Conservation (phyloP, 37 sponge, comb jelly and placozoan species). For the Mnemiopsis leidyi region DNA sequence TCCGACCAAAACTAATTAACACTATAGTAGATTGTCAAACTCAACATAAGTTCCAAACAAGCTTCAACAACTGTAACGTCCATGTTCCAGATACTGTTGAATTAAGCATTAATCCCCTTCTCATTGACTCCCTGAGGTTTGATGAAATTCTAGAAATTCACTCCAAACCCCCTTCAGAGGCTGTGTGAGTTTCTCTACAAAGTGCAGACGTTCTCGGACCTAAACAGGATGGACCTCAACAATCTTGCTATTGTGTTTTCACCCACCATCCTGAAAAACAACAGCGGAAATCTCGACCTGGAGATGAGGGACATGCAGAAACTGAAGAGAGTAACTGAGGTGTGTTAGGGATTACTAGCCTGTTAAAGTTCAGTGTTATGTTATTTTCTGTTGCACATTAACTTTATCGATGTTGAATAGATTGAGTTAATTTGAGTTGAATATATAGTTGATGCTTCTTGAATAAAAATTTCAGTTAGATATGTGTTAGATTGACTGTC, state of each 20-base stretch:
- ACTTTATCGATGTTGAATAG: no score
- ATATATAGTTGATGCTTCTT: not conserved
- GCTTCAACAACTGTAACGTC: no score
- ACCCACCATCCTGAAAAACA: conserved; percentile 54
- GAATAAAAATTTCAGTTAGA: not conserved
- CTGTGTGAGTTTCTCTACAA: conserved; percentile 52
- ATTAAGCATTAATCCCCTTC: no score
- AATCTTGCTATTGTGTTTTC: conserved; percentile 52
- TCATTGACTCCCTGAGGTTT: no score
- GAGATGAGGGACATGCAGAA: conserved; percentile 60
- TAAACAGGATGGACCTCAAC: conserved; percentile 52
- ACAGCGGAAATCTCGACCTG: conserved; percentile 20
- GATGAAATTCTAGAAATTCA: no score
- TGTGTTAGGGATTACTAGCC: not conserved
- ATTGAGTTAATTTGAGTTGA: not conserved
- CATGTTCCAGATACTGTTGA: no score
- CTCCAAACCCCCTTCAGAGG: not conserved
- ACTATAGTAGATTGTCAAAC: no score
- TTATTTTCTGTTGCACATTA: not conserved
- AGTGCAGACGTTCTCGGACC: conserved; percentile 34
- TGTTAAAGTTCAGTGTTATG: not conserved
- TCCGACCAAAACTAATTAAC: no score
- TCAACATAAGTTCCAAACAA: no score
- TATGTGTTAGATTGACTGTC: no score
- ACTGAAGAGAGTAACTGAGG: conserved; percentile 61